phyloP scores from a whole-genome alignment of 1,140 invertebrate species.

The Euura lappo region DNA sequence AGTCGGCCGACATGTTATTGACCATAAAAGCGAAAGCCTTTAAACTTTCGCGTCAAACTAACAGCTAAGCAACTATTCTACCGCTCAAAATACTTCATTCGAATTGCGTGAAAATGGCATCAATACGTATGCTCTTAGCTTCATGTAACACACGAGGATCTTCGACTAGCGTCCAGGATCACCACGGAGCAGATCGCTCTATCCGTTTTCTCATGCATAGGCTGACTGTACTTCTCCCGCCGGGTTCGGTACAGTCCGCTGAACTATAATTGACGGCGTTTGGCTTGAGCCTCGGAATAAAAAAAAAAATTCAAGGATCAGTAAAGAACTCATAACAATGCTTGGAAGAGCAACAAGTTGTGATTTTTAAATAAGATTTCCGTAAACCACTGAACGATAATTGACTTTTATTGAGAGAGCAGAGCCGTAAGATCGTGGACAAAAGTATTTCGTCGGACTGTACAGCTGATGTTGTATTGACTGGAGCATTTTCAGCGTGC shows the following conservation, averaged over 20 bases:
- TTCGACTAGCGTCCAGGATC: no score
- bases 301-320: neutral
- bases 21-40: neutral
- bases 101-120: no score
- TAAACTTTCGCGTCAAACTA: no score
- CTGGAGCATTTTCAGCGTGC: constrained; percentile 30
- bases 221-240: constrained; percentile 36
- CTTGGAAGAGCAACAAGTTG: no score
- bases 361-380: neutral
- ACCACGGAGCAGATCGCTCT: no score
- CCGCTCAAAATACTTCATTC: no score
- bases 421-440: constrained; percentile 19
- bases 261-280: constrained; percentile 31
- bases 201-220: neutral
- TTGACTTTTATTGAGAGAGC: neutral
- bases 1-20: constrained; percentile 16
- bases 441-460: constrained; percentile 36
- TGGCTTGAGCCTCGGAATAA: neutral
- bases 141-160: no score
- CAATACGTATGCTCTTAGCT: no score
- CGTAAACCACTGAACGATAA: no score
- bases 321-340: no score
- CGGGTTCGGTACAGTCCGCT: constrained; percentile 28
- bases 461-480: constrained; percentile 45
- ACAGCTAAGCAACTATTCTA: no score